Evolutionary conservation across 2,888 invertebrate species (phyloP), one percentile per base, ranked within the genome.

Genomic region (Harpalus rubripes): DNA sequence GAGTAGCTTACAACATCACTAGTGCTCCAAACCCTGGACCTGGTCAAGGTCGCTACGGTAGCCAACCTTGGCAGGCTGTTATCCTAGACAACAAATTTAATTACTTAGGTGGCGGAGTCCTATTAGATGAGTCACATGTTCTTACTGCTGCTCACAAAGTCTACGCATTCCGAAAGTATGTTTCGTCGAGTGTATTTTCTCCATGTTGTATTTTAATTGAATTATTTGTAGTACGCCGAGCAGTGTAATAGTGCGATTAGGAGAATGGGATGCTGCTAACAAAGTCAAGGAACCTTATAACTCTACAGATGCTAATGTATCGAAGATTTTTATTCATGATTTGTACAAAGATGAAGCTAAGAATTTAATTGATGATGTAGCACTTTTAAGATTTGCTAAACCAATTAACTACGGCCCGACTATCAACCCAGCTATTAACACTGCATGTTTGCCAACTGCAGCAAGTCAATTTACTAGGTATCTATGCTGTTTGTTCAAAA

Each of bases 351-450:
- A 94, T 0, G 10, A 18, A 63, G 58, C 18, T 10, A 80, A 59
- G 5, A 96, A 96, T 86, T 92, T 98, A 65, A 94, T 95, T 87
- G 96, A 96, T 89, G 96, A 98, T 89, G 93, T 98, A 52, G 97
- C 97, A 0, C 92, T 98, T 0, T 90, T 98, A 39, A 93, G 94
- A 85, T 90, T 98, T n/a, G 91, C 93, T 87, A 88, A 92, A 0
- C 88, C 94, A 0, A 93, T 95, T 16, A 92, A 93, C 0, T 88
- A 94, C 7, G 93, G 93, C 0, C 90, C 92, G 6, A 92, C 93
- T 0, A 90, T 92, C 0, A 94, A 94, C 0, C 85, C 85, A 8
- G 85, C 80, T 18, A 93, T 95, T 15, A 93, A 93, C 86, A 93
- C 94, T 32, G 93, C 93, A 7, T 95, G 95, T 88, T 90, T 95